phyloP scores from a whole-genome alignment of 2,888 invertebrate species.

The Hemicrepidius hirtus region DNA sequence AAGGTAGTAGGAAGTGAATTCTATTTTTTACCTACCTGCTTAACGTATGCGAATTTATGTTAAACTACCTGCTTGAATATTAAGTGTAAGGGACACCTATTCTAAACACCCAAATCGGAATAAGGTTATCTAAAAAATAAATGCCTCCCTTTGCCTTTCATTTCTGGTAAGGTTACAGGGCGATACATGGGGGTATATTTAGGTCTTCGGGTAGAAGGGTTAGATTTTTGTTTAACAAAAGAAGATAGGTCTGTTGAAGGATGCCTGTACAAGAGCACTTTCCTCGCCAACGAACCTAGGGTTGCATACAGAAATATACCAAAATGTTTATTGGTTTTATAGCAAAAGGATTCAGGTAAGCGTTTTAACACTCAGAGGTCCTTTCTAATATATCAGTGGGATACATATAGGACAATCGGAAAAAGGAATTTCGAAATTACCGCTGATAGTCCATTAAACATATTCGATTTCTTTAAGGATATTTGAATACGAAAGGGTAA shows the following conservation, averaged over 20 bases:
- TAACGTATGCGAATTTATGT: constrained; percentile 72
- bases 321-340: constrained; percentile 19
- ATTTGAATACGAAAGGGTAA: constrained; percentile 71
- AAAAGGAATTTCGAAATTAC: constrained; percentile 61
- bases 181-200: constrained; percentile 50
- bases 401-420: constrained; percentile 52
- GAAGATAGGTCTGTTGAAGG: constrained; percentile 58
- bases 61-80: constrained; percentile 73
- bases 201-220: constrained; percentile 50
- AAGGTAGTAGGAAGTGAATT: constrained; percentile 64
- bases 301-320: constrained; percentile 45
- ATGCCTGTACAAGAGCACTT: constrained; percentile 40
- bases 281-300: constrained; percentile 43
- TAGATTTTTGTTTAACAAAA: constrained; percentile 57
- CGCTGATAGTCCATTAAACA: constrained; percentile 71
- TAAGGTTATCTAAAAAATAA: constrained; percentile 44
- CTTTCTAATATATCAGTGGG: constrained; percentile 39
- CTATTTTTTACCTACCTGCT: constrained; percentile 71
- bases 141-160: constrained; percentile 56
- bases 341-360: constrained; percentile 37
- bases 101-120: constrained; percentile 67
- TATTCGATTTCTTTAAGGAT: constrained; percentile 70
- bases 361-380: neutral
- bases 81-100: constrained; percentile 73
- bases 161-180: constrained; percentile 50